These are phyloP conservation scores for Channa striata DNA, from an alignment of 2,797 vertebrate genomes.

Conservation along the genomic window DNA sequence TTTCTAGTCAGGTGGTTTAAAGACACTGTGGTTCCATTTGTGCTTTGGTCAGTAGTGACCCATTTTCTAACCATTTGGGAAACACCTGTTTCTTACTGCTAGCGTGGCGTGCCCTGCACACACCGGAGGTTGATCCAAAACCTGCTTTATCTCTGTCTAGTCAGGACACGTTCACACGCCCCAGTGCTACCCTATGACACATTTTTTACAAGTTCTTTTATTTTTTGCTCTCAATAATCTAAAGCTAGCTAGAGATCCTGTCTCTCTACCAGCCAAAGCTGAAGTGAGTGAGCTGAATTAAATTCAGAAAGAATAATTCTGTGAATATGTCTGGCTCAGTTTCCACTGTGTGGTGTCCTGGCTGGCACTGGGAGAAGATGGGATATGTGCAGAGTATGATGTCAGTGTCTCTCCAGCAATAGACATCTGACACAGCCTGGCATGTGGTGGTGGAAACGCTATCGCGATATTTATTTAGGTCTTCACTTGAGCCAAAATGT, in stretches of 20 bases:
- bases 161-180: slow-evolving; percentile 37
- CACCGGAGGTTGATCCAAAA: slow-evolving; percentile 12
- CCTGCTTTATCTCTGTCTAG: slow-evolving; percentile 16
- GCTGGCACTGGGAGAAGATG: slow-evolving; percentile 27
- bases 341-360: slow-evolving; percentile 17
- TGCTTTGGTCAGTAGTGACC: slow-evolving; percentile 6
- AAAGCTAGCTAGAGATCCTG: slow-evolving; percentile 13
- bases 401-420: slow-evolving; percentile 46
- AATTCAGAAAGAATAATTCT: slow-evolving; percentile 11
- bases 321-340: slow-evolving; percentile 44
- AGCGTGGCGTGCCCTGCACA: neutral
- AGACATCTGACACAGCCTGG: slow-evolving; percentile 46
- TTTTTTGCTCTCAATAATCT: slow-evolving; percentile 19
- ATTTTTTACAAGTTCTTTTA: slow-evolving; percentile 14
- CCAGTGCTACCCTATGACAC: neutral
- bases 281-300: slow-evolving; percentile 2
- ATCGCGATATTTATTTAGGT: slow-evolving; percentile 43
- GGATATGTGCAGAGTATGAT: slow-evolving; percentile 57
- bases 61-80: slow-evolving; percentile 5
- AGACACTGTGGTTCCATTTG: slow-evolving; percentile 1
- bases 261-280: slow-evolving; percentile 18
- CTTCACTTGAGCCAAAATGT: slow-evolving; percentile 11
- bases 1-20: slow-evolving; percentile 22
- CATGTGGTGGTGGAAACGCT: slow-evolving; percentile 40
- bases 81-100: neutral